Percentiles rank a stretch among this genome's conserved stretches.
Evolutionary conservation across 2,113 vertebrate species (phyloP).

Genomic region (Rhinoderma darwinii): DNA sequence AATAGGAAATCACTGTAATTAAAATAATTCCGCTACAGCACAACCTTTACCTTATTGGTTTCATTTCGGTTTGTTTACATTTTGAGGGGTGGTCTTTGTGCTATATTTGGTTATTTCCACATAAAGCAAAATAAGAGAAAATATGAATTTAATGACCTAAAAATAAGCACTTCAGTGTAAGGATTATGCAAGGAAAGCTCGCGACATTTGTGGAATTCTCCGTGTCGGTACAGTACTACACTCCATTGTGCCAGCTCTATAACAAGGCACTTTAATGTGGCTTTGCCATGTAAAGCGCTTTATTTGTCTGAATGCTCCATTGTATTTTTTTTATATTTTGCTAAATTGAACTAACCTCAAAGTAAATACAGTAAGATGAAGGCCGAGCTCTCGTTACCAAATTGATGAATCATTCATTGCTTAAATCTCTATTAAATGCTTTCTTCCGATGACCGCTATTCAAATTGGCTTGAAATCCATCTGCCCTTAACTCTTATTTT

Average conservation of each 20-base stretch:
- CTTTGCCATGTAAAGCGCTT: background rate
- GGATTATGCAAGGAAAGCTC: background rate
- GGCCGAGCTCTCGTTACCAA: slow-evolving; percentile 70
- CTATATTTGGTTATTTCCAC: background rate
- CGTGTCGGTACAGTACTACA: background rate
- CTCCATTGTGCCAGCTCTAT: background rate
- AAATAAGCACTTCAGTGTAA: background rate
- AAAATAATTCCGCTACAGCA: slow-evolving; percentile 81
- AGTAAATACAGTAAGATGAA: slow-evolving; percentile 48
- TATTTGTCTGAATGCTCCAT: background rate
- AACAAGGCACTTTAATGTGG: background rate
- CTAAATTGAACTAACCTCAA: background rate
- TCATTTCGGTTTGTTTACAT: slow-evolving; percentile 67
- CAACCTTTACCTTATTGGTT: slow-evolving; percentile 77
- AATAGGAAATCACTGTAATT: slow-evolving; percentile 76
- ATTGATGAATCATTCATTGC: slow-evolving; percentile 74
- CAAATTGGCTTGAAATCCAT: slow-evolving; percentile 79
- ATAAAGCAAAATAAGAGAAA: background rate
- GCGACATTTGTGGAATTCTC: background rate
- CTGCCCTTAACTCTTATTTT: slow-evolving; percentile 84
- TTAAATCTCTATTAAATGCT: slow-evolving; percentile 77
- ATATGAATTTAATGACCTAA: background rate
- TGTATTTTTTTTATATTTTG: slow-evolving; percentile 12
- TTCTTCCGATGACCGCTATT: slow-evolving; percentile 75
- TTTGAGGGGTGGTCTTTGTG: slow-evolving; percentile 28